A percentile compares a stretch with the other conserved stretches of the same genome.
Conservation (phyloP, 2,888 invertebrate species). For the Drosophila anomalata region DNA sequence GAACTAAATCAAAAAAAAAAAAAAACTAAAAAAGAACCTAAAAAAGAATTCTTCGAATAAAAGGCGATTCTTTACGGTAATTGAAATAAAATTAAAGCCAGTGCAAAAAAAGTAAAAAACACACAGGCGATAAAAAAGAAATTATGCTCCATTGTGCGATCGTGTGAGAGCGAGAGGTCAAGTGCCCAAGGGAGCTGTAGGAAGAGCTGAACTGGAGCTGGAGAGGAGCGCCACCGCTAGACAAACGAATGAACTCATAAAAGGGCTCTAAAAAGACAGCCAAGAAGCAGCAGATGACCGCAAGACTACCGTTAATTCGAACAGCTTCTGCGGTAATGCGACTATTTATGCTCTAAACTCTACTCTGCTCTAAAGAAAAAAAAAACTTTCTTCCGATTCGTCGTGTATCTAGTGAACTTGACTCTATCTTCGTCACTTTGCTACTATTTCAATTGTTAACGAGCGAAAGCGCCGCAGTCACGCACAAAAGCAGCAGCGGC, state of each 20-base stretch:
- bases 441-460: conserved; percentile 81
- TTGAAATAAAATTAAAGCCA: conserved; percentile 78
- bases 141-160: conserved; percentile 77
- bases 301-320: conserved; percentile 68
- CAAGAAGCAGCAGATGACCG: conserved; percentile 53
- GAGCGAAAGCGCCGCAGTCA: conserved; percentile 82
- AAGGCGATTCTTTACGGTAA: conserved; percentile 60
- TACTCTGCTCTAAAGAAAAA: conserved; percentile 1
- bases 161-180: conserved; percentile 54
- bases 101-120: conserved; percentile 57
- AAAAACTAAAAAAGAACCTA: conserved; percentile 41
- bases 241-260: conserved; percentile 64
- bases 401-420: conserved; percentile 57
- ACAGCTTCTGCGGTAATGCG: conserved; percentile 45
- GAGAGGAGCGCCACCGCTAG: conserved; percentile 8
- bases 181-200: conserved; percentile 31
- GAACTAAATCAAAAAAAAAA: conserved; percentile 33
- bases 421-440: conserved; percentile 60
- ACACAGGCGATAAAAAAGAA: conserved; percentile 72
- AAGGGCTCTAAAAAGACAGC: conserved; percentile 51
- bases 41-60: conserved; percentile 46
- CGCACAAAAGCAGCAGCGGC: conserved; percentile 44
- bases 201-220: conserved; percentile 13
- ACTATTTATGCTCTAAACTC: conserved; percentile 37
- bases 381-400: conserved; percentile 69